Base-by-base conservation (phyloP, 2,888 invertebrate species). In the Sphinx pinastri region DNA sequence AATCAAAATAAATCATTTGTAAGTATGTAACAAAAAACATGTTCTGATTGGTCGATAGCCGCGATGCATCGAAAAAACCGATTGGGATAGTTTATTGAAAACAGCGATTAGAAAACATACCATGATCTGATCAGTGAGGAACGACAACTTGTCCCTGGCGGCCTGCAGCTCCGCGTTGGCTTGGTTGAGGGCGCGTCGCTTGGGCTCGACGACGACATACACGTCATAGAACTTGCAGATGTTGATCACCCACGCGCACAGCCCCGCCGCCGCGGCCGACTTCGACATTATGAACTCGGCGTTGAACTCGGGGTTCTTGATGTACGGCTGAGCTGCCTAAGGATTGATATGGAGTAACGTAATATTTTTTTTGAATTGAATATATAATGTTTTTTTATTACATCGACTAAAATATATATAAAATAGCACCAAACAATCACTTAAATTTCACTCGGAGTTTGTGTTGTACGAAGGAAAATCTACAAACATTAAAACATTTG, bases 201-300 rank as follows among this genome's bases (percentile, higher is more conserved):
- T 98, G 25, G 99, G 99, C 86, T 98, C 98, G 0, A 99, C 99
- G 52, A 98, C 97, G 73, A 97, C 97, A 89, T 97, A 98, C 47
- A 99, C 98, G 70, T 97, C 97, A 90, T 98, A 97, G 91, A 98
- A 99, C 79, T 95, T 97, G 84, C 97, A 95, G 76, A 99, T 98
- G 89, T 99, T 99, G 77, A 98, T 96, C 2, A 98, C 99, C 98
- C 99, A 99, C 1, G 98, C 96, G 84, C 98, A 99, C 11, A 99
- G 94, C 38, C 99, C 98, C 69, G 98, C 98, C 25, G 99, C 99
- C 16, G 99, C 99, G 51, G 95, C 95, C 0, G 99, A 99, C 90
- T 99, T 99, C 0, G 96, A 95, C 77, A 96, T 88, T 81, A 99
- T 97, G 76, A 97, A 96, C 55, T 97, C 97, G 0, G 98, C 96